Conservation (phyloP, 2,113 vertebrate species). For the Cichladusa arquata region DNA sequence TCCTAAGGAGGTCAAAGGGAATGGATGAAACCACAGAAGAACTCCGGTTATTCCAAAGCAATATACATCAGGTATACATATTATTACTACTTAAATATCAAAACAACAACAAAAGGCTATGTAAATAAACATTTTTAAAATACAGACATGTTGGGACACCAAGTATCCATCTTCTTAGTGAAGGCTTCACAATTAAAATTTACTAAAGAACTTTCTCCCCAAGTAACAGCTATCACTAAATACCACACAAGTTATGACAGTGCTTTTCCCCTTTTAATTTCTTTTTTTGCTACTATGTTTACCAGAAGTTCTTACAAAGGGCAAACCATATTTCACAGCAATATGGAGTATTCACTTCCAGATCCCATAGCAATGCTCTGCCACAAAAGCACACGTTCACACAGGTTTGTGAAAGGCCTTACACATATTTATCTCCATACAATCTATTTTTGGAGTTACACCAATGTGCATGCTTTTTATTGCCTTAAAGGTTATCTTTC, state of each 20-base stretch:
- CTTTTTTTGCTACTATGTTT: background rate
- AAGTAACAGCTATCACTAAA: background rate
- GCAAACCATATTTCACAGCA: background rate
- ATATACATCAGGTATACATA: background rate
- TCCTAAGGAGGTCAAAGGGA: background rate
- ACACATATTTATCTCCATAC: background rate
- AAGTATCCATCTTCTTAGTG: background rate
- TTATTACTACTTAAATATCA: background rate
- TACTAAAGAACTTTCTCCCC: background rate
- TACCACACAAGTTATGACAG: background rate
- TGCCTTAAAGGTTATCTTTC: slow-evolving; percentile 18
- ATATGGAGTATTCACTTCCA: background rate
- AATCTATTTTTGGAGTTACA: background rate
- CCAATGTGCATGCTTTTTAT: background rate
- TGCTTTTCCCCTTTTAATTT: background rate
- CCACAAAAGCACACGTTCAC: background rate
- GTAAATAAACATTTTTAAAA: background rate
- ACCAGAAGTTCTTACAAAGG: background rate
- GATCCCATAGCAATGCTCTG: background rate
- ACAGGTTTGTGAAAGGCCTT: background rate
- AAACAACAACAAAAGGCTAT: background rate
- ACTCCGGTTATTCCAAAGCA: background rate
- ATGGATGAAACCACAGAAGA: background rate
- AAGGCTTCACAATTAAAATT: background rate
- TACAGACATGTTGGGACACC: background rate